A percentile compares a stretch with the other conserved stretches of the same genome.
phyloP scores from a whole-genome alignment of 2,888 invertebrate species.

The Plagodis pulveraria region DNA sequence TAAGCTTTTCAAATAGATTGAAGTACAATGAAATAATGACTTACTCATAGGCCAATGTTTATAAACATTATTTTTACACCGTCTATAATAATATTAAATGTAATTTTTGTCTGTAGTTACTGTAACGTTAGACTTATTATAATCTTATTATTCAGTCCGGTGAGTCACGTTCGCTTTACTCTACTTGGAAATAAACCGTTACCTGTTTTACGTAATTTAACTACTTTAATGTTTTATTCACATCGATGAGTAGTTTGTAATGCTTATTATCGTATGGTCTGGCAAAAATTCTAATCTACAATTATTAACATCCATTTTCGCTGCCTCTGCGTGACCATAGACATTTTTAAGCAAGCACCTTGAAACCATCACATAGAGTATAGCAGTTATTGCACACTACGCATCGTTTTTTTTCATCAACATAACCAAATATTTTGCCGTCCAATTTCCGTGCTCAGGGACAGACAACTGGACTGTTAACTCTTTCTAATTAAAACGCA shows the following conservation, averaged over 20 bases:
- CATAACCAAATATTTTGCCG: constrained; percentile 77
- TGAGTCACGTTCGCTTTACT: constrained; percentile 19
- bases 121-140: constrained; percentile 57
- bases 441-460: constrained; percentile 68
- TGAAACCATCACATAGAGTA: no score
- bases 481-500: constrained; percentile 56
- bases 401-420: constrained; percentile 33
- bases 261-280: no score
- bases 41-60: constrained; percentile 79
- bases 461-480: constrained; percentile 68
- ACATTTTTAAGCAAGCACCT: no score
- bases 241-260: constrained; percentile 13
- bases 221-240: constrained; percentile 27
- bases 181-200: constrained; percentile 1
- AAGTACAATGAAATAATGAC: constrained; percentile 79
- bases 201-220: constrained; percentile 27
- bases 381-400: background rate
- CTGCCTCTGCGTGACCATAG: no score
- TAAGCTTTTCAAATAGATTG: constrained; percentile 81
- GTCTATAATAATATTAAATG: constrained; percentile 69
- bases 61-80: constrained; percentile 84
- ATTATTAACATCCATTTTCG: no score
- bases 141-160: constrained; percentile 61
- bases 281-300: no score
- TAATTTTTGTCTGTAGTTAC: constrained; percentile 75